These are phyloP conservation scores for Indicator indicator DNA, from an alignment of 2,113 vertebrate genomes.

Conservation along the genomic window DNA sequence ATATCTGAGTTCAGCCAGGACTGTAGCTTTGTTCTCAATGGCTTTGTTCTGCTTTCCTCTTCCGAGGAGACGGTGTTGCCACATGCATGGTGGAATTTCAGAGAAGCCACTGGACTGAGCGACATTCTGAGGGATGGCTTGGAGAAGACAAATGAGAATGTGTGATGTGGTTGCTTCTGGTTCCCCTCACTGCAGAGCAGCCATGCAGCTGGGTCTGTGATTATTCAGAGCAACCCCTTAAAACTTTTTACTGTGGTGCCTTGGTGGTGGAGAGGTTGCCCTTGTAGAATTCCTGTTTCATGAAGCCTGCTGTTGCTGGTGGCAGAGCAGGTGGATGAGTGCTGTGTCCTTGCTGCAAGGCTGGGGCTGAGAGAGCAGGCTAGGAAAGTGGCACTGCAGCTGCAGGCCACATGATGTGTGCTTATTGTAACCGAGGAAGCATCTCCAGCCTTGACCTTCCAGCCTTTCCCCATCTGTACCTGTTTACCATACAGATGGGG, in stretches of 20 bases:
- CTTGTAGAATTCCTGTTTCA: neutral
- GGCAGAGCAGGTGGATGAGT: slow-evolving; percentile 1
- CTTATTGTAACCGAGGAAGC: neutral
- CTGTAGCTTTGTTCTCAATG: neutral
- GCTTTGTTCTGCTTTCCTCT: slow-evolving; percentile 2
- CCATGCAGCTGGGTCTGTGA: neutral
- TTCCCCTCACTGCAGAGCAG: neutral
- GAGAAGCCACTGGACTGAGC: neutral
- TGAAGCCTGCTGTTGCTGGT: neutral
- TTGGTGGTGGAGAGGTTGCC: neutral
- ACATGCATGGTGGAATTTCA: neutral
- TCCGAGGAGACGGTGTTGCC: neutral
- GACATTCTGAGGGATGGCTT: neutral
- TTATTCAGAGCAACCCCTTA: neutral
- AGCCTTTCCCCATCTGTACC: slow-evolving; percentile 49
- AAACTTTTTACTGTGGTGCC: neutral
- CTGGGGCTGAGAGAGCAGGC: neutral
- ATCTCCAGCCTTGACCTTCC: slow-evolving; percentile 9
- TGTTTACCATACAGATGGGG: slow-evolving; percentile 17
- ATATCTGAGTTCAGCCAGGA: neutral
- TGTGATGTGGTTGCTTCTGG: neutral
- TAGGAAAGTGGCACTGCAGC: neutral
- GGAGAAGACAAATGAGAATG: neutral
- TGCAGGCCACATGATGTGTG: neutral
- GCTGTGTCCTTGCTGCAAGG: neutral